Percentiles rank a stretch among this genome's conserved stretches.
phyloP scores from a whole-genome alignment of 2,797 vertebrate species.

The Tolypeutes matacus region DNA sequence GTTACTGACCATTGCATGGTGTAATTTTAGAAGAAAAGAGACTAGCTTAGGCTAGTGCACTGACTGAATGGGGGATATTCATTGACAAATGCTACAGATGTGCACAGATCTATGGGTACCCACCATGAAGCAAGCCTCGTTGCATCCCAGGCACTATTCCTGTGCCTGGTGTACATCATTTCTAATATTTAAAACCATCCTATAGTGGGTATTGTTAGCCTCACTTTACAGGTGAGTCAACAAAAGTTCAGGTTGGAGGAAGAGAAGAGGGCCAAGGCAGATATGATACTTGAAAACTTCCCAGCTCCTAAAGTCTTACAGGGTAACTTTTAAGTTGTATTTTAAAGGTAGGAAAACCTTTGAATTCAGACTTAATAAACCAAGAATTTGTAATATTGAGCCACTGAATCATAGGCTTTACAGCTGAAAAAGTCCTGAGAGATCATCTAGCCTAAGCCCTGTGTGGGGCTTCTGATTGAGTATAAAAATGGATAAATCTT shows the following conservation, averaged over 20 bases:
- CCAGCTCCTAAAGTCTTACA: not conserved
- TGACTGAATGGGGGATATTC: not conserved
- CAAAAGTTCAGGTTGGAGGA: not conserved
- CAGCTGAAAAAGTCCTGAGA: slow-evolving; percentile 58
- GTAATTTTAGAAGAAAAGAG: slow-evolving; percentile 46
- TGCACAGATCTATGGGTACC: not conserved
- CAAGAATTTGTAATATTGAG: slow-evolving; percentile 32
- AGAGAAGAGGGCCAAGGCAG: not conserved
- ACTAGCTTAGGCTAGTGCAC: not conserved
- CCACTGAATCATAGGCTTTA: slow-evolving; percentile 62
- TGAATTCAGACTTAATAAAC: slow-evolving; percentile 65
- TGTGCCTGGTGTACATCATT: not conserved
- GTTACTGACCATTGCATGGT: not conserved
- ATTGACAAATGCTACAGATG: not conserved
- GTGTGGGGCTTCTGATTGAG: slow-evolving; percentile 61
- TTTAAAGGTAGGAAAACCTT: slow-evolving; percentile 62
- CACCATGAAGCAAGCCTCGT: not conserved
- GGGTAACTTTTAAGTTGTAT: slow-evolving; percentile 45
- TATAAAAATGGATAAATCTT: slow-evolving; percentile 68
- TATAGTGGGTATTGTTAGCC: not conserved
- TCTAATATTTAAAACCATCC: not conserved
- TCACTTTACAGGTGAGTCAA: not conserved
- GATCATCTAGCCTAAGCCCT: slow-evolving; percentile 23
- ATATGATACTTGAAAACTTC: not conserved
- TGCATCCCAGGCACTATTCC: not conserved